phyloP scores from a whole-genome alignment of 1,140 invertebrate genomes.

The Penaeus chinensis region DNA sequence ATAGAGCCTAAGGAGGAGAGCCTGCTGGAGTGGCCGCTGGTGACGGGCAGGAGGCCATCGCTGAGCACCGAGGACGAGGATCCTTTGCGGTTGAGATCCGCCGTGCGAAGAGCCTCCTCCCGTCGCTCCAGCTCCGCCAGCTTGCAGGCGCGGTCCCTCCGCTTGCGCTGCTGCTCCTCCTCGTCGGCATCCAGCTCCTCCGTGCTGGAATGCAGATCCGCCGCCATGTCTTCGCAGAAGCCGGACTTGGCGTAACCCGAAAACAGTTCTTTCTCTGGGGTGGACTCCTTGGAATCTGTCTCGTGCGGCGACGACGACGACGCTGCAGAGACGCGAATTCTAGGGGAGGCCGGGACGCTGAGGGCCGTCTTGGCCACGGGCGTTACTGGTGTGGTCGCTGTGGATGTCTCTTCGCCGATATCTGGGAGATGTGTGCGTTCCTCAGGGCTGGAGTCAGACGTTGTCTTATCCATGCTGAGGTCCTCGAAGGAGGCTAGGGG shows the following conservation, averaged over 20 bases:
- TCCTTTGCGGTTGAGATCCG: conserved; percentile 59
- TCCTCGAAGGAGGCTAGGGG: conserved; percentile 94
- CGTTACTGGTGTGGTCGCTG: conserved; percentile 63
- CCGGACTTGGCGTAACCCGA: conserved; percentile 68
- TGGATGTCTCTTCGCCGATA: conserved; percentile 62
- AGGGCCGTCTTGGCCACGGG: conserved; percentile 67
- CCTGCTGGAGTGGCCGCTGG: conserved; percentile 83
- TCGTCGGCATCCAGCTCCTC: conserved; percentile 83
- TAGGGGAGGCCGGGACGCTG: conserved; percentile 80
- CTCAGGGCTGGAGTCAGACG: conserved; percentile 62
- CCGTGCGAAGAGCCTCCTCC: conserved; percentile 64
- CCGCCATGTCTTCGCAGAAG: conserved; percentile 82
- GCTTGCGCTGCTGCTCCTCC: conserved; percentile 70
- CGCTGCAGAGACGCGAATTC: conserved; percentile 87
- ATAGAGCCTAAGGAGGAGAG: conserved; percentile 79
- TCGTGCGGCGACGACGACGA: conserved; percentile 86
- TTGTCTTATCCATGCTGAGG: conserved; percentile 72
- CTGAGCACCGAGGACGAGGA: conserved; percentile 66
- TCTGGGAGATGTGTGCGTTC: conserved; percentile 57
- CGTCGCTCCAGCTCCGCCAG: conserved; percentile 63
- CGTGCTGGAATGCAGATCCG: conserved; percentile 84
- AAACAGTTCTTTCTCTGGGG: conserved; percentile 81
- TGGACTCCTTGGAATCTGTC: conserved; percentile 80
- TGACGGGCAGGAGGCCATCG: conserved; percentile 79
- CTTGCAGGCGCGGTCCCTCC: conserved; percentile 64